Percentiles rank a stretch among this genome's conserved stretches.
phyloP scores from a whole-genome alignment of 2,113 vertebrate species.

The Hyla sarda region DNA sequence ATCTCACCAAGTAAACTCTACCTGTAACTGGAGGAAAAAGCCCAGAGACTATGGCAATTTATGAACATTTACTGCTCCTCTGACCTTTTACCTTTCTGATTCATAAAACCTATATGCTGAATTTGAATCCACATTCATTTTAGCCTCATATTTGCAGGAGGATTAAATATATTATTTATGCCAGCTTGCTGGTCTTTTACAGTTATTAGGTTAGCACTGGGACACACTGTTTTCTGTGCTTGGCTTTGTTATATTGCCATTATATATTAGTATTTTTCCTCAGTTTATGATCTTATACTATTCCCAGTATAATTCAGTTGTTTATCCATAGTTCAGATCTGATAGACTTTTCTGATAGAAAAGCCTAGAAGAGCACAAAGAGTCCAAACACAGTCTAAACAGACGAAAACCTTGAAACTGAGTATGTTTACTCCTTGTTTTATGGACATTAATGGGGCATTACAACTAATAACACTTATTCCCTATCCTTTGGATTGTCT shows the following conservation, averaged over 20 bases:
- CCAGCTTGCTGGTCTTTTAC: background rate
- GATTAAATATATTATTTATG: background rate
- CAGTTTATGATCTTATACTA: background rate
- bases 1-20: conserved; percentile 18
- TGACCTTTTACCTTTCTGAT: conserved; percentile 22
- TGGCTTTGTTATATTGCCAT: background rate
- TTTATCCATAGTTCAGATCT: background rate
- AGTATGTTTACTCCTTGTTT: too few relatives aligned
- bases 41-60: background rate
- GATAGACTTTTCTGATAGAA: background rate
- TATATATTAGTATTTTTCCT: background rate
- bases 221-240: background rate
- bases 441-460: too few relatives aligned
- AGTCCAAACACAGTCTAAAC: too few relatives aligned
- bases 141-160: background rate
- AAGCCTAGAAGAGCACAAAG: too few relatives aligned
- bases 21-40: background rate
- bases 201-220: background rate
- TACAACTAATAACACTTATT: too few relatives aligned
- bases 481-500: too few relatives aligned
- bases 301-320: background rate
- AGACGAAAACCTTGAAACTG: too few relatives aligned
- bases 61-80: background rate
- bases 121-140: background rate
- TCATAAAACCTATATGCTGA: background rate